Evolutionary conservation across 2,888 invertebrate species (phyloP), one percentile per base, ranked within the genome.

Genomic region (Polyommatus icarus): DNA sequence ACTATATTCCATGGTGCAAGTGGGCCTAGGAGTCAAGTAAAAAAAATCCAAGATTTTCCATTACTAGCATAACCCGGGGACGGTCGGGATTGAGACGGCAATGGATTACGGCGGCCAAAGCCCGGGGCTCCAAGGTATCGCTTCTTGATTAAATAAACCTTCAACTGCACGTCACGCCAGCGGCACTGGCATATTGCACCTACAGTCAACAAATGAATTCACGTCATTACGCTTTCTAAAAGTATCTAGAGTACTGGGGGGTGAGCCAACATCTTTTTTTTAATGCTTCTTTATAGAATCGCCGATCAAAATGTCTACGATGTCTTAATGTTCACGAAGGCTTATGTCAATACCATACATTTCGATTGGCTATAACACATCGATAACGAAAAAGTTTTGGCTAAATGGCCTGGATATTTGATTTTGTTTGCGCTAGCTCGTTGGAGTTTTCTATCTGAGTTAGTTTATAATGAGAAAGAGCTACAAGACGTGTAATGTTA

Each of bases 121-220:
- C 54, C 54, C 18, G 54, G 54, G 54, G 54, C 54, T 54, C 54
- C 76, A 77, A 79, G 84, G 87, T 87, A 87, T 86, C 83, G 86
- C 88, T 88, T 83, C 91, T 91, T 93, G 93, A 93, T 94, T 93
- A 94, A 94, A 94, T 93, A 93, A 93, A 93, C 89, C 90, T 91
- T 92, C 92, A 91, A 83, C 85, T 83, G 81, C 80, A 87, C 83
- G 90, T 91, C 93, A 89, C 76, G 91, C 92, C 91, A 84, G 86
- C 85, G 90, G 92, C 89, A 80, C 46, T 79, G 87, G 88, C 91
- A 91, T 89, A 90, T 90, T 85, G 89, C 89, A 91, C 90, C 83
- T 78, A 75, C 73, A 75, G 40, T 77, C 8, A 67, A 67, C 67
- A 67, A 67, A 67, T 67, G 67, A 32, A 67, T 67, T 67, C 67